Evolutionary conservation across 2,888 invertebrate species (phyloP), one percentile per base, ranked within the genome.

Genomic region (Drosophila mercatorum): DNA sequence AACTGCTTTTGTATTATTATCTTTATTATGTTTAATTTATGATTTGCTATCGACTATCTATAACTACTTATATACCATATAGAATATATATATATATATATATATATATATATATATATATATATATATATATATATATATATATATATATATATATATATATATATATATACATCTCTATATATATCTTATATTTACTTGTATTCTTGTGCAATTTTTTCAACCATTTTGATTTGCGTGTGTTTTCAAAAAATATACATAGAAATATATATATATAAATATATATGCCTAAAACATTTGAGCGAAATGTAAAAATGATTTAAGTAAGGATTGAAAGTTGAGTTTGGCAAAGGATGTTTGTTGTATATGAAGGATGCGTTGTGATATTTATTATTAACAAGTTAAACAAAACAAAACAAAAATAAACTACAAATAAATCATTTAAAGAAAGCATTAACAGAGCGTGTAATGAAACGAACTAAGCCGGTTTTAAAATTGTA

Each of bases 371-470:
- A 88, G 91, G 91, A 91, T 90, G 92, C 91, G 93, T 93, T 92
- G 93, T 92, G 93, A 92, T 92, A 93, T 92, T 92, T 92, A 91
- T 91, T 91, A 90, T 90, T 83, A 91, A 91, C 84, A 88, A 88
- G 80, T 78, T 68, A 81, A 69, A 83, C 75, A 64, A 70, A 70
- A 78, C 75, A 72, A 36, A 52, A 38, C 3, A 22, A 70, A 77
- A 76, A 80, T 62, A 80, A 65, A 66, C 66, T 36, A 64, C 49
- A 77, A 76, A 80, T 62, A 80, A 65, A 66, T 67, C 40, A 64
- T 59, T 5, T 28, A 75, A 80, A 40, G 44, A 73, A 66, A 68
- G 26, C 60, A 67, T 75, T 72, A 81, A 73, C 69, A 71, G 64
- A 84, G 70, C 73, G 81, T 81, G 44, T 88, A 84, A 89, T 83